Evolutionary conservation across 2,113 vertebrate genomes (phyloP), one percentile per base, ranked within the genome.

Genomic region (Alouatta palliata): DNA sequence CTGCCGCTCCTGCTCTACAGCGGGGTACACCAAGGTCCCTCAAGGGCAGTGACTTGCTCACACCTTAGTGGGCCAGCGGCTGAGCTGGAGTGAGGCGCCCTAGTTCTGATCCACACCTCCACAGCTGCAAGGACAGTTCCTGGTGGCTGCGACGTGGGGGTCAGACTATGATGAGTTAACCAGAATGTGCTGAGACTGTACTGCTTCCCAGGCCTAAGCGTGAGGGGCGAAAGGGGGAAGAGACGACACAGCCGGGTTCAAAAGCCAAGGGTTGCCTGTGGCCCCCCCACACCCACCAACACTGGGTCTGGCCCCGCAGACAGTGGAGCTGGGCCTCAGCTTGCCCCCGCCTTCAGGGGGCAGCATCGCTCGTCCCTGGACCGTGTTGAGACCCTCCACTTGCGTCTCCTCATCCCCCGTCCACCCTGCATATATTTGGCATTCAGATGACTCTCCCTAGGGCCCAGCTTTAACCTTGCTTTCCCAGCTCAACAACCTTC

Each of bases 361-460:
- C 66, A 5, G n/a, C 11, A 0, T 56, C 10, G 91, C n/a, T 25
- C 0, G 7, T 19, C 21, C 0, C 52, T 14, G 0, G n/a, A 20
- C 23, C 8, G 12, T 4, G 1, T 3, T 27, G 7, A 52, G n/a
- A 5, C 6, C 8, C 80, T 30, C 45, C 61, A 37, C n/a, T 19
- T 23, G 66, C 3, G 1, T 10, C 27, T 40, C 5, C 9, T 13
- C 37, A 2, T 3, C 52, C 11, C 61, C 7, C 40, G 10, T 20
- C 27, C 5, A 5, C 75, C 30, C 47, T 6, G 35, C 32, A 8
- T 0, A 0, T 4, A 40, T 12, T 0, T 6, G 2, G 2, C 37
- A 0, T 9, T 61, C 61, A 0, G 32, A 5, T 5, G 2, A 12
- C 40, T 30, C 8, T 35, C 27, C 14, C 77, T 14, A 1, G 27